Evolutionary conservation across 1,140 invertebrate genomes (phyloP).

Genomic region (Penaeus vannamei): DNA sequence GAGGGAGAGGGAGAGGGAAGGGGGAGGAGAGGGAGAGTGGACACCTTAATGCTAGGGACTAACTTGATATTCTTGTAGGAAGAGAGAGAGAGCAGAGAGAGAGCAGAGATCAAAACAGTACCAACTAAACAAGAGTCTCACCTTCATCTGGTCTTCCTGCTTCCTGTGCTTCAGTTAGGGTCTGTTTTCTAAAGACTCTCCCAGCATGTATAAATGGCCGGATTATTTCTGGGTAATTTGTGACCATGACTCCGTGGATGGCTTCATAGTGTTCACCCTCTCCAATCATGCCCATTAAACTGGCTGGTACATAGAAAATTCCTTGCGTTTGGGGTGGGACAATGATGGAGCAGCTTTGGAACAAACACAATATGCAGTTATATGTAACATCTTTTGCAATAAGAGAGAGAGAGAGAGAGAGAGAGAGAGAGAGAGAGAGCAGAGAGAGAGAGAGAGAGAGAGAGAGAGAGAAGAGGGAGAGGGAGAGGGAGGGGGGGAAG

Average conservation of each 20-base stretch:
- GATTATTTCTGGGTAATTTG: conserved; percentile 76
- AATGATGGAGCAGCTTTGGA: not conserved
- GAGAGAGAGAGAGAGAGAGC: too few species aligned
- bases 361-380: not conserved
- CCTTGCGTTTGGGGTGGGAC: not conserved
- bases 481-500: too few species aligned
- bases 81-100: too few species aligned
- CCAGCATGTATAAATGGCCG: conserved; percentile 83
- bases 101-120: conserved; percentile 59
- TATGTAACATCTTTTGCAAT: too few species aligned
- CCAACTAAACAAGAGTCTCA: conserved; percentile 69
- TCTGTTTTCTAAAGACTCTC: conserved; percentile 87
- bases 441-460: too few species aligned
- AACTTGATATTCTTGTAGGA: not conserved
- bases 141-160: conserved; percentile 94
- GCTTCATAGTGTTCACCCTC: conserved; percentile 66
- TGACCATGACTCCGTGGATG: conserved; percentile 66
- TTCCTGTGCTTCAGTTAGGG: conserved; percentile 90
- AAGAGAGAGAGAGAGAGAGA: too few species aligned
- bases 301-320: conserved; percentile 57
- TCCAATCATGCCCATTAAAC: conserved; percentile 65
- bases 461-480: too few species aligned
- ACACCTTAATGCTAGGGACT: too few species aligned
- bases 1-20: too few species aligned
- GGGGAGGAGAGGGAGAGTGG: too few species aligned